Percentiles rank a stretch among this genome's conserved stretches.
Evolutionary conservation across 1,140 invertebrate genomes (phyloP).

Genomic region (Ips nitidus): DNA sequence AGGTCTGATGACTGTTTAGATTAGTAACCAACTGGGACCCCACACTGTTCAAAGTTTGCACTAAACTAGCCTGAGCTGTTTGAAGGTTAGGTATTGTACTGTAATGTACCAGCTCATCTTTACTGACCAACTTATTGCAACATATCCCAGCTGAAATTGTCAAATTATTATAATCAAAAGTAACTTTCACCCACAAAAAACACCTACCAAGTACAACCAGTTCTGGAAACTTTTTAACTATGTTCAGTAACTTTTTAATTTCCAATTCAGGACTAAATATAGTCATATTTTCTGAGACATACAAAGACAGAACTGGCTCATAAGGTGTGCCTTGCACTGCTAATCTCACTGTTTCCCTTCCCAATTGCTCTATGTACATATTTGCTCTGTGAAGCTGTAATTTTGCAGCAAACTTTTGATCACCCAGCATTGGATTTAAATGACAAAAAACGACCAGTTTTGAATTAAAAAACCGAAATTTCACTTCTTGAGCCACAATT

Average conservation of each 20-base stretch:
- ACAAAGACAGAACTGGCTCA: conserved; percentile 60
- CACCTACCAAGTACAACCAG: conserved; percentile 63
- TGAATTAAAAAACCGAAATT: conserved; percentile 68
- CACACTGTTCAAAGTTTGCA: conserved; percentile 64
- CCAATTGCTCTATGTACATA: conserved; percentile 67
- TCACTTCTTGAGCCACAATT: conserved; percentile 68
- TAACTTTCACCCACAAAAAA: neutral
- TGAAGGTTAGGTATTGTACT: conserved; percentile 64
- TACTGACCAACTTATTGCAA: conserved; percentile 64
- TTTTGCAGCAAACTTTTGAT: conserved; percentile 62
- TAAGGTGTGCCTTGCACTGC: conserved; percentile 64
- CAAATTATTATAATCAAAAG: conserved; percentile 4
- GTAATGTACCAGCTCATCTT: conserved; percentile 65
- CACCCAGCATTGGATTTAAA: conserved; percentile 63
- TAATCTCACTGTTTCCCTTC: conserved; percentile 58
- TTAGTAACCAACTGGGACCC: conserved; percentile 63
- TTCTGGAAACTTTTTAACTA: conserved; percentile 63
- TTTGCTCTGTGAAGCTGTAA: conserved; percentile 62
- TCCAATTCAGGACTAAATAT: conserved; percentile 66
- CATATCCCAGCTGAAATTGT: conserved; percentile 64
- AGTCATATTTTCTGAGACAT: conserved; percentile 59
- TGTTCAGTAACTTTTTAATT: conserved; percentile 59
- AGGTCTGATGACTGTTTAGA: conserved; percentile 68
- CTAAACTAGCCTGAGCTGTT: conserved; percentile 61
- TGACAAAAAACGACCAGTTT: conserved; percentile 71